Percentiles rank a stretch among this genome's conserved stretches.
Evolutionary conservation across 1,140 invertebrate genomes (phyloP).

Genomic region (Scylla paramamosain): DNA sequence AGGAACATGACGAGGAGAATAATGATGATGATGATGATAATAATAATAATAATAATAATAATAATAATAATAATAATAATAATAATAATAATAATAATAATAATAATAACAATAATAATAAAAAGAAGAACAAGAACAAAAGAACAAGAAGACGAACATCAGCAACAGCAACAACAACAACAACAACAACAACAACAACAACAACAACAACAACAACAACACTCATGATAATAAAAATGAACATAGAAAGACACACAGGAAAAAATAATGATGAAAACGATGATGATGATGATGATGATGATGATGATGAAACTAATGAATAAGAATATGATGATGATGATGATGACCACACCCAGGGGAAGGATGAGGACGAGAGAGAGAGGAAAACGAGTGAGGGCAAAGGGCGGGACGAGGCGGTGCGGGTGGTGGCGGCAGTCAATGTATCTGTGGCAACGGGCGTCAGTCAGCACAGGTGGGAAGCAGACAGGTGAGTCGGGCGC

Average conservation of each 20-base stretch:
- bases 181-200: too few relatives aligned
- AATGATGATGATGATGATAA: neutral
- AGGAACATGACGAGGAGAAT: neutral
- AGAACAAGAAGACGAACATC: too few relatives aligned
- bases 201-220: too few relatives aligned
- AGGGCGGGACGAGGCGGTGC: neutral
- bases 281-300: too few relatives aligned
- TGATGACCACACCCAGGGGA: neutral
- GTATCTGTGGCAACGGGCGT: constrained; percentile 46
- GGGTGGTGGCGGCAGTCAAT: neutral
- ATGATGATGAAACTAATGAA: neutral
- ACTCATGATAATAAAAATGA: too few relatives aligned
- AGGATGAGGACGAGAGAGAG: neutral
- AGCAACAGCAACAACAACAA: too few relatives aligned
- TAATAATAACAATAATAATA: too few relatives aligned
- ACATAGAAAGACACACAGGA: too few relatives aligned
- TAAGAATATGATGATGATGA: neutral
- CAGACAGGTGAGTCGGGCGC: constrained; percentile 6
- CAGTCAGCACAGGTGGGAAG: constrained; percentile 46
- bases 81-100: neutral
- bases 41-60: neutral
- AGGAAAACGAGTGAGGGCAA: neutral
- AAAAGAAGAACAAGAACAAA: neutral
- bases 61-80: neutral
- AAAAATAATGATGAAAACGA: too few relatives aligned